phyloP scores from a whole-genome alignment of 1,140 invertebrate genomes.

The Ips typographus region DNA sequence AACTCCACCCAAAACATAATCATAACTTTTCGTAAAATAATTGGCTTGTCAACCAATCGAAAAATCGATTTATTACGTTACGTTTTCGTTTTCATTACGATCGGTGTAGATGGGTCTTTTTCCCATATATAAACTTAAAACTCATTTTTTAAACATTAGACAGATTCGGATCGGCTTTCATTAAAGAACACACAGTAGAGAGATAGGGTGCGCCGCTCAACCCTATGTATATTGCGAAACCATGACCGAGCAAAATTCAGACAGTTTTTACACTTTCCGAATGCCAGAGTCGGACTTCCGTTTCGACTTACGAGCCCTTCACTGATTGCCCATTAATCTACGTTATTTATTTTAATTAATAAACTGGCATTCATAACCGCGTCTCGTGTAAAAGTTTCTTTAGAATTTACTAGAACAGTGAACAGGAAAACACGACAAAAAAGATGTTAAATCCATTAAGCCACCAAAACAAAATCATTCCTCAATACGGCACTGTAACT shows the following conservation, averaged over 20 bases:
- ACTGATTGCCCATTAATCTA: no score
- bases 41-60: no score
- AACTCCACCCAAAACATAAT: no score
- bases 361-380: no score
- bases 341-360: no score
- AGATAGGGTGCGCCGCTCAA: conserved; percentile 30
- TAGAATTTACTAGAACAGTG: no score
- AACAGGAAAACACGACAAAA: no score
- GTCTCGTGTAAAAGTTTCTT: no score
- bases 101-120: conserved; percentile 12
- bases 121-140: conserved; percentile 34
- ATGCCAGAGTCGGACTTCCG: conserved; percentile 6
- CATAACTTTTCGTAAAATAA: no score
- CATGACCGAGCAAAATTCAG: conserved; percentile 45
- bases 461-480: neutral
- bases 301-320: neutral
- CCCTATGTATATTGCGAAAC: conserved; percentile 46
- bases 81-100: no score
- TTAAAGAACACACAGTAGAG: conserved; percentile 37
- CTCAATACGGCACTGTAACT: conserved; percentile 8
- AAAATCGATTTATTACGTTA: no score
- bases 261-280: conserved; percentile 43
- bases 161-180: conserved; percentile 43
- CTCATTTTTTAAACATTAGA: conserved; percentile 46
- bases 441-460: no score